phyloP scores from a whole-genome alignment of 2,888 invertebrate species.

The Stratiomys singularior region DNA sequence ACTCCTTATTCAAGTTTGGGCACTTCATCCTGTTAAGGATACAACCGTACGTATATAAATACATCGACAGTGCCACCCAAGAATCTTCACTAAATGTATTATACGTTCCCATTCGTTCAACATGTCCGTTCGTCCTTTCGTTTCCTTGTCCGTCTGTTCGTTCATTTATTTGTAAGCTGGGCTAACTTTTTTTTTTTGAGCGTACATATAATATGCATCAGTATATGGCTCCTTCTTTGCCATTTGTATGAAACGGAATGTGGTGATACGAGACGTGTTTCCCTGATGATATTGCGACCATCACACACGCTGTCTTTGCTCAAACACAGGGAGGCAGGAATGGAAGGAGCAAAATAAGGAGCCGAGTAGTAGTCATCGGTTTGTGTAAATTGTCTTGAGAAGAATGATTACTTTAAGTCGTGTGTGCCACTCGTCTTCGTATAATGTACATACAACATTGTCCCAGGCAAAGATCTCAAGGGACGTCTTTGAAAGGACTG shows the following conservation, averaged over 20 bases:
- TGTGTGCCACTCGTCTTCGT: slow-evolving; percentile 41
- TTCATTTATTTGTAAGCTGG: neutral
- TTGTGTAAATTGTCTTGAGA: slow-evolving; percentile 46
- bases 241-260: neutral
- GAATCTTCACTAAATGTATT: slow-evolving; percentile 11
- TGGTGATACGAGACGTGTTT: slow-evolving; percentile 23
- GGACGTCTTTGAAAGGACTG: slow-evolving; percentile 41
- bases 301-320: neutral
- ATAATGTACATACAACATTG: neutral
- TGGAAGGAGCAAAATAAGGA: slow-evolving; percentile 5
- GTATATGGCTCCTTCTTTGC: neutral
- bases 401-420: slow-evolving; percentile 44
- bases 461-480: slow-evolving; percentile 9
- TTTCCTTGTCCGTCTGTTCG: slow-evolving; percentile 3
- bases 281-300: slow-evolving; percentile 38
- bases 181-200: neutral
- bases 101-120: neutral
- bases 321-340: neutral
- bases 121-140: slow-evolving; percentile 18
- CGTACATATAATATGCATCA: neutral
- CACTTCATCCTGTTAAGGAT: slow-evolving; percentile 10
- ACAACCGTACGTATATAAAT: neutral
- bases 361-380: slow-evolving; percentile 37
- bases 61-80: slow-evolving; percentile 17
- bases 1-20: neutral